Percentiles rank a stretch among this genome's conserved stretches.
These are phyloP conservation scores for Malurus elegans DNA, from an alignment of 2,113 vertebrate genomes.

Conservation along the genomic window DNA sequence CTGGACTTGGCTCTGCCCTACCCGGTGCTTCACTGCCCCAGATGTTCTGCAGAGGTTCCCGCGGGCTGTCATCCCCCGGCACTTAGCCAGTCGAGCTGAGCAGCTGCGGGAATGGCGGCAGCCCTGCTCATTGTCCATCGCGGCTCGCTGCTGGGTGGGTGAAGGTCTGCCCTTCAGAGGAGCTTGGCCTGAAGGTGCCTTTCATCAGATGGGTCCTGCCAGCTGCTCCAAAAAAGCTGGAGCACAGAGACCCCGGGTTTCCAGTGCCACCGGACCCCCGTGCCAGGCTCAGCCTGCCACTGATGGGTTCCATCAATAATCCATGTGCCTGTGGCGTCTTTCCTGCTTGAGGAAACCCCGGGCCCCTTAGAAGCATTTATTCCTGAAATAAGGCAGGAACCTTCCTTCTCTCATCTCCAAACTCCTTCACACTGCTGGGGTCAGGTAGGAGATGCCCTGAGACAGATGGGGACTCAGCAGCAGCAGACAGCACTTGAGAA, in stretches of 20 bases:
- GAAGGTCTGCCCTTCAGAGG: neutral
- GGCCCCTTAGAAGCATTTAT: neutral
- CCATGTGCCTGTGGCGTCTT: neutral
- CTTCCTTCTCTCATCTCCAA: neutral
- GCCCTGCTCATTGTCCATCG: neutral
- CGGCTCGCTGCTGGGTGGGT: neutral
- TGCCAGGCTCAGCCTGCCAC: neutral
- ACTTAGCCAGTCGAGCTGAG: neutral
- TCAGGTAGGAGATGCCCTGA: neutral
- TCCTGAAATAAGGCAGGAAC: neutral
- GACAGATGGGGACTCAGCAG: rapidly evolving
- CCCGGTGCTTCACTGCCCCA: neutral
- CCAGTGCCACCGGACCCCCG: rapidly evolving
- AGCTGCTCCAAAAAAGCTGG: neutral
- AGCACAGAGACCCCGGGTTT: neutral
- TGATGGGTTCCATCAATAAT: neutral
- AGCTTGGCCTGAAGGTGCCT: neutral
- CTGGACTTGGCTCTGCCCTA: neutral
- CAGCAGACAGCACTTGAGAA: neutral
- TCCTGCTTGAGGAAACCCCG: neutral
- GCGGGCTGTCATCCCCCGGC: neutral
- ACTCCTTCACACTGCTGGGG: neutral
- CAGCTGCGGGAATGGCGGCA: neutral
- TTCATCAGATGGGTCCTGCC: neutral
- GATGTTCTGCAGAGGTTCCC: neutral